phyloP scores from a whole-genome alignment of 2,113 vertebrate species.

The Thalassarche chlororhynchos region DNA sequence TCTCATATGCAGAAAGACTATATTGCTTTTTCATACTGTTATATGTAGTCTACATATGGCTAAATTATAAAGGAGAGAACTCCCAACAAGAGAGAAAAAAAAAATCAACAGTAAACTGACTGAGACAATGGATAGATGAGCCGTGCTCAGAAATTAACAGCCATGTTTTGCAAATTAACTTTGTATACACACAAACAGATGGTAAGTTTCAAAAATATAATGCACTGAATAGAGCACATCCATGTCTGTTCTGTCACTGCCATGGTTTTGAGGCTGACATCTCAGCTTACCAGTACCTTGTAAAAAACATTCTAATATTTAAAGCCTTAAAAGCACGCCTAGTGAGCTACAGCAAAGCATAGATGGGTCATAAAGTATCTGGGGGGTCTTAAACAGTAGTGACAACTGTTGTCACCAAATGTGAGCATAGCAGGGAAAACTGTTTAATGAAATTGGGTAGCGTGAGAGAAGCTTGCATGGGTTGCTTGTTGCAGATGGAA shows the following conservation, averaged over 20 bases:
- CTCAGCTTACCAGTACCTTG: not conserved
- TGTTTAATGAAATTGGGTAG: too few species aligned
- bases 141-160: not conserved
- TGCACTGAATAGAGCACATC: not conserved
- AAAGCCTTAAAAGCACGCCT: not conserved
- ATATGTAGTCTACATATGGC: rapidly evolving
- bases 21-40: not conserved
- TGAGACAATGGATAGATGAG: not conserved
- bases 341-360: not conserved
- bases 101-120: not conserved
- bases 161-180: not conserved
- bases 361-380: not conserved
- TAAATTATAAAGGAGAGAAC: not conserved
- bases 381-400: not conserved
- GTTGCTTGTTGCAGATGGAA: not conserved
- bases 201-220: not conserved
- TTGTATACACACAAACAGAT: not conserved
- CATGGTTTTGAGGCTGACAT: not conserved
- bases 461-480: not conserved
- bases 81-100: not conserved
- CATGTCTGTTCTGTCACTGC: not conserved
- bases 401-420: not conserved
- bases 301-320: not conserved
- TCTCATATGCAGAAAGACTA: not conserved
- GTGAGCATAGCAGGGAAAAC: not conserved